Evolutionary conservation across 2,113 vertebrate genomes (phyloP), one percentile per base, ranked within the genome.

Genomic region (Triplophysa dalaica): DNA sequence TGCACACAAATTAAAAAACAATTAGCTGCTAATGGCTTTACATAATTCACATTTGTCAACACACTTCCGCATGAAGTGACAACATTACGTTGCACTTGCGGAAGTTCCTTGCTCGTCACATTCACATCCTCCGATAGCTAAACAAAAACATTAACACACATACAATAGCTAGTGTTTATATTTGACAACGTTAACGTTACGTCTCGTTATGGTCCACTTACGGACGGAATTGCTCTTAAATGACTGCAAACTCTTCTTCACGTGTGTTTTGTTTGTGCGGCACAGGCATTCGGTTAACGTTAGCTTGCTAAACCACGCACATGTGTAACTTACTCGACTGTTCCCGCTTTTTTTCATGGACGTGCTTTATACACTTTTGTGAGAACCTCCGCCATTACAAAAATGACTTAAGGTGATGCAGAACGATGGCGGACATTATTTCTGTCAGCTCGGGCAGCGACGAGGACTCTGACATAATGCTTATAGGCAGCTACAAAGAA

Each of bases 341-440:
- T 2, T 58, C 19, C 8, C 19, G 38, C 21, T 24, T 9, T 11
- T 4, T 63, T 16, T 63, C 10, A 22, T 63, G 16, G 21, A 26
- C 41, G 4, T 19, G 0, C 16, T 29, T 7, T 50, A 21, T 21
- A 8, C 19, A n/a, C 38, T 33, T n/a, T n/a, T 4, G 19, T 26
- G 2, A 24, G 56, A 29, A 22, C 21, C 8, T 74, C 1, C 8
- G 22, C 63, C 41, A 48, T 10, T 12, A 65, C 26, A 54, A 38
- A 38, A 17, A 77, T 52, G 75, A 38, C 22, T 65, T 3, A 16
- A 41, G 1, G 11, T 50, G 3, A 78, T 21, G 22, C 14, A 10
- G 4, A 19, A 64, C 6, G 8, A 88, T 88, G 87, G 83, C 81
- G 8, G 86, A 85, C 41, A 64, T 85, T 16, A 87, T 88, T 76